Evolutionary conservation across 2,797 vertebrate species (phyloP).

Genomic region (Neolamprologus multifasciatus): DNA sequence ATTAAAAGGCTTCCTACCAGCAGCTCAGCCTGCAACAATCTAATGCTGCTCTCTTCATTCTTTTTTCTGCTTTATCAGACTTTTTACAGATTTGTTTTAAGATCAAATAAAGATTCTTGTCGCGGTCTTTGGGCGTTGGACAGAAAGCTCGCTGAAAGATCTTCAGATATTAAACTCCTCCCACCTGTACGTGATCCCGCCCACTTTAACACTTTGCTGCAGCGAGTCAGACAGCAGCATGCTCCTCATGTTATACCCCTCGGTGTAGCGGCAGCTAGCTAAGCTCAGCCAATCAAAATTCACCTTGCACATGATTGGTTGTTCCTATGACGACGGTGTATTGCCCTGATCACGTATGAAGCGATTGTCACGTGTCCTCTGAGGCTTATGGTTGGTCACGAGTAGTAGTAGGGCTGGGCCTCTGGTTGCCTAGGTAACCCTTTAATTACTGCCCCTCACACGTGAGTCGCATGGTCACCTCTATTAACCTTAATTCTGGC

Average conservation of each 20-base stretch:
- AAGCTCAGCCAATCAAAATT: background rate
- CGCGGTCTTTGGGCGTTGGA: fast-evolving
- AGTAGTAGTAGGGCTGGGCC: background rate
- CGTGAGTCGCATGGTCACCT: fast-evolving
- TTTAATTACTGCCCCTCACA: background rate
- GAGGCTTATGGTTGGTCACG: background rate
- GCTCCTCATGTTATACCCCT: fast-evolving
- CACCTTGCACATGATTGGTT: background rate
- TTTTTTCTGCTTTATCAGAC: background rate
- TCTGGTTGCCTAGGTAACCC: background rate
- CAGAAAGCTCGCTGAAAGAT: background rate
- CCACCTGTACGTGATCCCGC: background rate
- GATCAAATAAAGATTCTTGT: background rate
- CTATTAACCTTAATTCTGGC: background rate
- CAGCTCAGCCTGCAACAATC: background rate
- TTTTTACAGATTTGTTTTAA: background rate
- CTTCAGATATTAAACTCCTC: background rate
- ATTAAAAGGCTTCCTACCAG: background rate
- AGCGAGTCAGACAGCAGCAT: background rate
- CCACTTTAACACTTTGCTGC: background rate
- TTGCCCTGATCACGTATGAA: background rate
- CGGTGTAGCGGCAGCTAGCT: fast-evolving
- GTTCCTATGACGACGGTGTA: background rate
- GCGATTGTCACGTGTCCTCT: background rate
- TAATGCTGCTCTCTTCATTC: background rate